These are phyloP conservation scores for Cyprinodon brontotheroides DNA, from an alignment of 2,113 vertebrate species.

Conservation along the genomic window DNA sequence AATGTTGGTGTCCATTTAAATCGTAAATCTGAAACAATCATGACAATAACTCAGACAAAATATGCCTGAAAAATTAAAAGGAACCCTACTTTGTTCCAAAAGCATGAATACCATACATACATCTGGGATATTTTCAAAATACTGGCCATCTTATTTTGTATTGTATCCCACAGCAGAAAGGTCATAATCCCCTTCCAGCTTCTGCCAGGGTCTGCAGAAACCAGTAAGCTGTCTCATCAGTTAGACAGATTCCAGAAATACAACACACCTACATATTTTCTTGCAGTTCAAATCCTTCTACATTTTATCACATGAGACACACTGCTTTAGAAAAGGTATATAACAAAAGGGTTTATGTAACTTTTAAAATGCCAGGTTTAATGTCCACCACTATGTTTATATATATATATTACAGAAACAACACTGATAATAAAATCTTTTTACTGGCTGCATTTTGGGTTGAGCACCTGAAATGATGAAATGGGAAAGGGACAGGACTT, in stretches of 20 bases:
- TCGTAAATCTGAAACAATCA: not conserved
- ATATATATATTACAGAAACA: not conserved
- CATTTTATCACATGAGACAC: not conserved
- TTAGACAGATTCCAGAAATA: slow-evolving; percentile 23
- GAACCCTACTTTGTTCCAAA: slow-evolving; percentile 14
- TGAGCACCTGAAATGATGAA: not conserved
- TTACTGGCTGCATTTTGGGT: not conserved
- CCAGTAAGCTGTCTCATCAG: slow-evolving; percentile 40
- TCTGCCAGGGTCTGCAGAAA: slow-evolving; percentile 50
- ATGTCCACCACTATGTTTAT: not conserved
- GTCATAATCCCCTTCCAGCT: slow-evolving; percentile 41
- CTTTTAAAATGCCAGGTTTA: not conserved
- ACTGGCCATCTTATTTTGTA: not conserved
- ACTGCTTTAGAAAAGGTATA: not conserved
- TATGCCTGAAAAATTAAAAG: slow-evolving; percentile 5
- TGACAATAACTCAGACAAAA: not conserved
- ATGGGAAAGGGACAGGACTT: not conserved
- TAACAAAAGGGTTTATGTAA: not conserved
- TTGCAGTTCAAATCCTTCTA: slow-evolving; percentile 5
- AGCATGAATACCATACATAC: slow-evolving; percentile 8
- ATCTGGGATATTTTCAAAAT: slow-evolving; percentile 14
- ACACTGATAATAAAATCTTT: not conserved
- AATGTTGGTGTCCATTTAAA: slow-evolving; percentile 42
- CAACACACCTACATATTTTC: slow-evolving; percentile 35
- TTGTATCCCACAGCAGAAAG: slow-evolving; percentile 24